These are phyloP conservation scores for Sula dactylatra DNA, from an alignment of 2,113 vertebrate species.

Conservation along the genomic window DNA sequence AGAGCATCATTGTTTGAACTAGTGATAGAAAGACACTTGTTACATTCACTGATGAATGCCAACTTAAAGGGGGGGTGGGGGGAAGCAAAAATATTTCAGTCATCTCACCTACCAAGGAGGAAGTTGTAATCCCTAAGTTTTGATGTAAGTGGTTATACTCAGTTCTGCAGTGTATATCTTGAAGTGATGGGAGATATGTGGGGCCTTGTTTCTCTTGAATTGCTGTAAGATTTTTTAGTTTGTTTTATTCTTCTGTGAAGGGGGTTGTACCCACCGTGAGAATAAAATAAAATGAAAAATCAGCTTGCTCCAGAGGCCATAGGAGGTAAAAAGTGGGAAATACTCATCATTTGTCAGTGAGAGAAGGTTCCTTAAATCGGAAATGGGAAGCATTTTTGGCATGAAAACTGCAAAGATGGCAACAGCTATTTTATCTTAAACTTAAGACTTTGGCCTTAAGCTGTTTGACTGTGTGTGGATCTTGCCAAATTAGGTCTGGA, in stretches of 20 bases:
- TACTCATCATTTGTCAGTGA: background rate
- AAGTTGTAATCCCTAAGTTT: background rate
- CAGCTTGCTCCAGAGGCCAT: background rate
- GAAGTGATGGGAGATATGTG: background rate
- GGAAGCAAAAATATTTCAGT: background rate
- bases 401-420: background rate
- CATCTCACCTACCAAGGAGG: background rate
- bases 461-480: background rate
- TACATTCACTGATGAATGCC: background rate
- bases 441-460: background rate
- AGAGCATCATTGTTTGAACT: background rate
- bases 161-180: background rate
- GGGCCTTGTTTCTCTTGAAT: background rate
- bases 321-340: background rate
- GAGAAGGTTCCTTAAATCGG: background rate
- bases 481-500: background rate
- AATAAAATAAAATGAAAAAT: background rate
- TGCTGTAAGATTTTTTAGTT: background rate
- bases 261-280: accelerated
- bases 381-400: background rate
- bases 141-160: background rate
- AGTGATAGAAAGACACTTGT: background rate
- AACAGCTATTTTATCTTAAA: background rate
- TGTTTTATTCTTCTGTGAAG: background rate
- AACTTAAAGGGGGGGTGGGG: background rate